Percentiles rank a stretch among this genome's conserved stretches.
Evolutionary conservation across 2,113 vertebrate species (phyloP).

Genomic region (Microtus montanus): DNA sequence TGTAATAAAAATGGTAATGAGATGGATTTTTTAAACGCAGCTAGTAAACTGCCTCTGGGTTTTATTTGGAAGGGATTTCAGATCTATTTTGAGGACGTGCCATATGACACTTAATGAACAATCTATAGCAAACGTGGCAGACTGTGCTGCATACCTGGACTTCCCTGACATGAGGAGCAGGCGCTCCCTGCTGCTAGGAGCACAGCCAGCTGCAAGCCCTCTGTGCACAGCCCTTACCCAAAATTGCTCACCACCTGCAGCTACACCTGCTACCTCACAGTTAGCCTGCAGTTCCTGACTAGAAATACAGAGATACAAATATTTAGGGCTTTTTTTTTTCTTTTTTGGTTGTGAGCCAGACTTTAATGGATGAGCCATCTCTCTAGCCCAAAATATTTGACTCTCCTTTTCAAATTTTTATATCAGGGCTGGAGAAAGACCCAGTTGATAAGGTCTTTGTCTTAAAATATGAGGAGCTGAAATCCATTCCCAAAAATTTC

Average conservation of each 20-base stretch:
- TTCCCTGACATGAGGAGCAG: not conserved
- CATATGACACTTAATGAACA: not conserved
- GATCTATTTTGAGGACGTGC: not conserved
- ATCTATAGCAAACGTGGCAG: not conserved
- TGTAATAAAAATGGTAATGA: constrained; percentile 40
- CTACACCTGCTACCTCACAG: not conserved
- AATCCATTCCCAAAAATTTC: not conserved
- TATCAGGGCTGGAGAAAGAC: not conserved
- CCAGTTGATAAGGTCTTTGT: not conserved
- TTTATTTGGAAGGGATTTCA: constrained; percentile 21
- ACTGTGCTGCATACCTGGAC: not conserved
- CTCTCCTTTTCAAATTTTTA: not conserved
- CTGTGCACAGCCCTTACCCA: not conserved
- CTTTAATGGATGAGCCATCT: not conserved
- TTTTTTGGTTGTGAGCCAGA: too few relatives aligned
- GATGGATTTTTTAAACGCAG: constrained; percentile 34
- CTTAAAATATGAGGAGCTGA: not conserved
- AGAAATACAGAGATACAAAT: not conserved
- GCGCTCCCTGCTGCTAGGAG: not conserved
- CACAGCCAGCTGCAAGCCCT: not conserved
- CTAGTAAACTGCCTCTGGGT: constrained; percentile 6
- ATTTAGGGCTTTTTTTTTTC: too few relatives aligned
- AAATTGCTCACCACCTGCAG: not conserved
- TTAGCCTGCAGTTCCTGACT: not conserved
- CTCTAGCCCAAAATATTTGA: not conserved